Base-by-base conservation (phyloP, 2,888 invertebrate species). In the Aplocera efformata region DNA sequence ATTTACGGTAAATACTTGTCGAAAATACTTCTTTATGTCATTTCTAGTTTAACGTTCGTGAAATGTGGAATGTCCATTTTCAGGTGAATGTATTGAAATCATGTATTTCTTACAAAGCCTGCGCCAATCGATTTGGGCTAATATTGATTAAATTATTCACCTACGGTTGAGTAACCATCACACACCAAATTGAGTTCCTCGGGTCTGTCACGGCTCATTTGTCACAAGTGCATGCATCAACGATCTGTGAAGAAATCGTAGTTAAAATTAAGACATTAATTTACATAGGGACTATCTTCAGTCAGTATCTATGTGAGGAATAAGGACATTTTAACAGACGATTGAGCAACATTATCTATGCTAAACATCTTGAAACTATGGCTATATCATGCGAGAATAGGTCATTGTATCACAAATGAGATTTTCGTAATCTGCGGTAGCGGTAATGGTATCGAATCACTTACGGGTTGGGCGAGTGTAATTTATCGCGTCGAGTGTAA, bases 401-500 rank as follows among this genome's bases (percentile, higher is more conserved):
- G 41, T 46, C 46, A 33, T 37, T 49, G 45, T 48, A 43, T 41
- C 34, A 31, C 32, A 41, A 49, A 50, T 46, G 32, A 33, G 28
- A 43, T 47, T 52, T 43, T 50, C 42, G 25, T 50, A 57, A 56
- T 48, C 53, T 38, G 25, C 40, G 48, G 50, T 53, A 53, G 52
- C 51, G 58, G 58, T 58, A 46, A 63, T 57, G 56, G 53, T 56
- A 54, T 56, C 50, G 53, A 58, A 56, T 58, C 47, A 42, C 46
- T 57, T 42, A 50, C 50, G 59, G 55, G 59, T 70, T 66, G 57
- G 65, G 63, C 58, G 61, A 67, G 67, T 72, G 76, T 73, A 73
- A 77, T 80, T 79, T 79, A 80, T 80, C 68, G 77, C 59, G 67
- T 72, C 65, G 66, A 74, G 76, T 79, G 83, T 83, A 81, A 83